Base-by-base conservation (phyloP, 2,113 vertebrate species). In the Dryoscopus gambensis region DNA sequence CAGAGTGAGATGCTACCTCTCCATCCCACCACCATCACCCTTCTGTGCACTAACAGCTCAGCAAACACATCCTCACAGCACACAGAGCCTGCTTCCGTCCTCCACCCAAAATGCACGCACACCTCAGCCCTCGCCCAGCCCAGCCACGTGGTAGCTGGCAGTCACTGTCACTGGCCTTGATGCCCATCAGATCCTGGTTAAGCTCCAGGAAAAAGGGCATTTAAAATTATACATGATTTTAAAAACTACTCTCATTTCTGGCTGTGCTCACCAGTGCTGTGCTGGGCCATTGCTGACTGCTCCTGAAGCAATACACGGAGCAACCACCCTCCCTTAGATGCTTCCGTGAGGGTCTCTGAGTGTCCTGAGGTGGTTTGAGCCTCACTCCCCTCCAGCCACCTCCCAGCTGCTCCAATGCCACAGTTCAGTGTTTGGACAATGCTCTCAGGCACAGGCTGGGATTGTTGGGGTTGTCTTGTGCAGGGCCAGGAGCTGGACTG, bases 371-470 rank as follows among this genome's bases (percentile, higher is more conserved):
- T 3, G 4, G 31, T 57, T 27, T 63, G 63, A 47, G 37, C 46
- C 13, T 35, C 5, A 4, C n/a, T 49, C 13, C 17, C 22, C 47
- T 18, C 13, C 0, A 0, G 40, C 68, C 78, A 35, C 33, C 13
- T n/a, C 60, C 7, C n/a, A 21, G 13, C 53, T 44, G 60, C 23
- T 35, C 40, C 9, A 4, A 4, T 5, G 13, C 33, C 35, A 35
- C 59, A 73, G 37, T 27, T 73, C 37, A 47, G 35, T 15, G 35
- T 65, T 44, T 37, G 44, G 50, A 27, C 59, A 44, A 27, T 37
- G 59, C 35, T 44, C 50, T 57, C 25, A 50, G 42, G 67, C 50
- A 65, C 12, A 23, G 25, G 27, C 50, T 64, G 67, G 67, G 59
- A 65, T 27, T 56, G 57, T 2, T 73, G 67, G 59, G 35, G 33